Base-by-base conservation (phyloP, 2,888 invertebrate species). In the Nineta flava region DNA sequence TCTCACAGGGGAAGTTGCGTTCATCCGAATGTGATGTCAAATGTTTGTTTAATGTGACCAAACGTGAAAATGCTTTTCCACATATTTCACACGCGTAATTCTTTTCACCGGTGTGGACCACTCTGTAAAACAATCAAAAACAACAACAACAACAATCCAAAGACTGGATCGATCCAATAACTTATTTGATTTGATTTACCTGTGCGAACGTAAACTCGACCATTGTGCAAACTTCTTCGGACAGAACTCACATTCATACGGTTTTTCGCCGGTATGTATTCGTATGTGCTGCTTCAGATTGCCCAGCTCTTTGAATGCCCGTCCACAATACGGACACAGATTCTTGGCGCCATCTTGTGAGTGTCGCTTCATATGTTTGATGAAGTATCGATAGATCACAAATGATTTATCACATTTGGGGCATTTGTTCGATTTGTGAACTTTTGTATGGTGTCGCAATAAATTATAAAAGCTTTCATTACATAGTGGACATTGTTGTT, bases 31-130 rank as follows among this genome's bases (percentile, higher is more conserved):
- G 60, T 13, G 57, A 38, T 42, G 54, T 56, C 9, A 49, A 47
- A 47, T 60, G 60, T 34, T 56, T 56, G 13, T 53, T 51, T 26
- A 60, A 44, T 3, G 56, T 56, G 3, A 54, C 55, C 2, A 53
- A 48, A 15, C 57, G 50, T 32, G 55, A 55, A 46, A 58, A 59
- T 10, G 54, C 55, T 10, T 55, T 53, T 2, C 59, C 59, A 50
- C 60, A 60, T 6, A 54, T 69, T 7, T 70, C 68, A 51, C 75
- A 75, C 9, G 65, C 66, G 55, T 65, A 71, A 44, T 71, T 72
- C 55, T 72, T 66, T 55, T 74, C 72, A 50, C 73, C 73, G 1
- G 72, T 72, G 58, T 75, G 75, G 52, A 72, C 72, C 32, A 46
- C 21, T 19, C 43, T 43, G 19, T 2, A 43, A 43, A 43, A 15